A percentile compares a stretch with the other conserved stretches of the same genome.
Conservation (phyloP, 2,113 vertebrate species). For the Probosciger aterrimus region DNA sequence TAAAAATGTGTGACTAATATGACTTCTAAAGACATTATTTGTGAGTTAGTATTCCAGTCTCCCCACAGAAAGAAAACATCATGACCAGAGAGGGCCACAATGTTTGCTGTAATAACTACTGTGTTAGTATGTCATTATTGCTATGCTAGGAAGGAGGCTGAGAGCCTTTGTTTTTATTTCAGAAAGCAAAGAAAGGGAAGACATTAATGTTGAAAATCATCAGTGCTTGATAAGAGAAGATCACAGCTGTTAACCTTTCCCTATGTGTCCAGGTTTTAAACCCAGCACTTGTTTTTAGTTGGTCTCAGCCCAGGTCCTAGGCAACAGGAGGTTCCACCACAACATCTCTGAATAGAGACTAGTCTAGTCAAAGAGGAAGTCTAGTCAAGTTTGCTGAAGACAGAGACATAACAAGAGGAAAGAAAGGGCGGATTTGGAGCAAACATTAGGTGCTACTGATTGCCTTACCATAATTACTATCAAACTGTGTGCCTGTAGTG, state of each 20-base stretch:
- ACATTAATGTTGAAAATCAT: neutral
- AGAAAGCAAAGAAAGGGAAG: constrained; percentile 14
- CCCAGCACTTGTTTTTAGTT: neutral
- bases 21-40: constrained; percentile 76
- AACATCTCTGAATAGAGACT: neutral
- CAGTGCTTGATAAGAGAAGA: neutral
- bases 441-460: neutral
- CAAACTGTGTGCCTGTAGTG: neutral
- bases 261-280: neutral
- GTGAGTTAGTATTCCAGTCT: constrained; percentile 67
- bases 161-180: constrained; percentile 5
- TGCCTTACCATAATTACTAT: neutral
- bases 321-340: neutral
- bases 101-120: constrained; percentile 61
- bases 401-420: neutral
- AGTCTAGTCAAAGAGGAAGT: neutral
- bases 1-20: constrained; percentile 87
- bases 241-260: neutral
- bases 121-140: constrained; percentile 57
- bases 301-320: neutral
- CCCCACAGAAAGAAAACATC: constrained; percentile 67
- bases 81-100: constrained; percentile 35
- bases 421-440: neutral
- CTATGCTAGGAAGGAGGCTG: neutral
- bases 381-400: neutral